Evolutionary conservation across 1,140 invertebrate species (phyloP).

Genomic region (Ips typographus): DNA sequence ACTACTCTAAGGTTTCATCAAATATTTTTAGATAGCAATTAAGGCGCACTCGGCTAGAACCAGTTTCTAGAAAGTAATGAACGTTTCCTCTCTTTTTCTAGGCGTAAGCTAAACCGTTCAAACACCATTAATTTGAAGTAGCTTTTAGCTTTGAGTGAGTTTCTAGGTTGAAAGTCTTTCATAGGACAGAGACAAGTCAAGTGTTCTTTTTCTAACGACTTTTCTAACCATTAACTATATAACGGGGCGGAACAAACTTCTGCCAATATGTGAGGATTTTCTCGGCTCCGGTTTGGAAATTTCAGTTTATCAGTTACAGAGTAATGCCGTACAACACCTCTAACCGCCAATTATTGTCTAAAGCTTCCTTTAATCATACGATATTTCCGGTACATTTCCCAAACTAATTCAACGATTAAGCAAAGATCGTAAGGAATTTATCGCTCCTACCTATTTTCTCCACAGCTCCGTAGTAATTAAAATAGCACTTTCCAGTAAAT

Average conservation of each 20-base stretch:
- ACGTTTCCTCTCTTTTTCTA: conserved; percentile 19
- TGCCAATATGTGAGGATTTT: background rate
- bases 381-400: conserved; percentile 29
- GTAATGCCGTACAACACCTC: background rate
- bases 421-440: conserved; percentile 25
- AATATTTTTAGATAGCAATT: conserved; percentile 3
- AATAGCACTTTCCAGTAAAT: conserved; percentile 25
- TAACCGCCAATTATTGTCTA: background rate
- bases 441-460: conserved; percentile 12
- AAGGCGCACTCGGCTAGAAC: background rate
- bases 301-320: no score
- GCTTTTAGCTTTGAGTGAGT: conserved; percentile 15
- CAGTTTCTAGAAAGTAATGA: conserved; percentile 21
- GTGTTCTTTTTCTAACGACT: conserved; percentile 13
- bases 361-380: background rate
- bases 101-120: conserved; percentile 23
- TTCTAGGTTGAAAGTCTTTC: conserved; percentile 18
- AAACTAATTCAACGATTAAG: conserved; percentile 20
- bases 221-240: conserved; percentile 1
- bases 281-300: background rate
- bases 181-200: conserved; percentile 13
- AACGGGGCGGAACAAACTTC: conserved; percentile 2
- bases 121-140: conserved; percentile 30
- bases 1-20: background rate
- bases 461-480: conserved; percentile 20